Evolutionary conservation across 2,797 vertebrate genomes (phyloP).

Genomic region (Prionace glauca): DNA sequence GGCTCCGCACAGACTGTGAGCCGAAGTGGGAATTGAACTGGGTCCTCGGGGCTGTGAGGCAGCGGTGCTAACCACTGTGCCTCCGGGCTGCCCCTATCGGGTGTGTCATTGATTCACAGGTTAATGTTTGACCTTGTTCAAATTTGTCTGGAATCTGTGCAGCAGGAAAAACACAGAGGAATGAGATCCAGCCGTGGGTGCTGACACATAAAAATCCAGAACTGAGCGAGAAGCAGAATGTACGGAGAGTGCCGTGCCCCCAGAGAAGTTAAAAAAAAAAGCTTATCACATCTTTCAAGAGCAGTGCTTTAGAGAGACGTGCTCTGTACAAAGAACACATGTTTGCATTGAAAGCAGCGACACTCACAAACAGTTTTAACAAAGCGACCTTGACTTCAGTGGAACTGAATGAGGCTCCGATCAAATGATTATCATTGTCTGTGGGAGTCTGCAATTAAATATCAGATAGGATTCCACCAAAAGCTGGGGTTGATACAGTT

Average conservation of each 20-base stretch:
- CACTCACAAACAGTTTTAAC: background rate
- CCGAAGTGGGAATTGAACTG: too few species aligned
- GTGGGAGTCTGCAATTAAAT: background rate
- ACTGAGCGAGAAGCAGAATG: background rate
- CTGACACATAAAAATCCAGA: background rate
- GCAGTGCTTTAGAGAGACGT: background rate
- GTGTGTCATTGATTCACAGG: background rate
- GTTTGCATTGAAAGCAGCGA: background rate
- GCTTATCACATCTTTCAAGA: constrained; percentile 11
- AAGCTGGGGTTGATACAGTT: background rate
- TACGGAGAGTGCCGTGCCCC: background rate
- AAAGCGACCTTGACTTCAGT: background rate
- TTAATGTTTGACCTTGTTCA: background rate
- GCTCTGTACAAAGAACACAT: background rate
- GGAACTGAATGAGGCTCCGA: background rate
- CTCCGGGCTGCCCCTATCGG: too few species aligned
- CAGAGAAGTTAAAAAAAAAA: background rate
- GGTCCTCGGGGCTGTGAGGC: too few species aligned
- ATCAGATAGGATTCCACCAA: background rate
- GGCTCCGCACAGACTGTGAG: too few species aligned
- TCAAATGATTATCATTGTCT: background rate
- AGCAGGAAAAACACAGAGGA: background rate
- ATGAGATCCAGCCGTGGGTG: background rate
- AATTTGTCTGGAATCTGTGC: background rate
- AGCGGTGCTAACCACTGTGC: too few species aligned